These are phyloP conservation scores for Synanthedon vespiformis DNA, from an alignment of 2,888 invertebrate species.

Conservation along the genomic window DNA sequence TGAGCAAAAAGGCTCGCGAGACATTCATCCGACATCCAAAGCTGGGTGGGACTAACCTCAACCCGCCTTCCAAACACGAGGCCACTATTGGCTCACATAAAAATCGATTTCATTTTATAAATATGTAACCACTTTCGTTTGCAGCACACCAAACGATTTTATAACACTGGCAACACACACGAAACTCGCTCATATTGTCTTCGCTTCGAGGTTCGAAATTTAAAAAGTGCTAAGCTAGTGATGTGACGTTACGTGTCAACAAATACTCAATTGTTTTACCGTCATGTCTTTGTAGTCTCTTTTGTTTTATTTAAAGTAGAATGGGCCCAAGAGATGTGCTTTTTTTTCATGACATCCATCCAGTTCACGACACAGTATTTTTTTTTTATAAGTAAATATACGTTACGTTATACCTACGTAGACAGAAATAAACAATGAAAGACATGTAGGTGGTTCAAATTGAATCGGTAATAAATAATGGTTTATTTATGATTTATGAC, in stretches of 20 bases:
- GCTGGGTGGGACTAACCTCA: slow-evolving; percentile 29
- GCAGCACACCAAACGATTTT: slow-evolving; percentile 19
- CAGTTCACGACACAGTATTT: slow-evolving; percentile 28
- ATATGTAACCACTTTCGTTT: slow-evolving; percentile 65
- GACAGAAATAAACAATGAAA: slow-evolving; percentile 45
- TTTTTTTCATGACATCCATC: slow-evolving; percentile 32
- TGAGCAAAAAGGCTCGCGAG: slow-evolving; percentile 53
- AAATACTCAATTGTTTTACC: slow-evolving; percentile 61
- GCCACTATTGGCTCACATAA: slow-evolving; percentile 62
- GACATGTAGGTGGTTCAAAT: slow-evolving; percentile 53
- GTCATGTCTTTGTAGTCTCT: slow-evolving; percentile 63
- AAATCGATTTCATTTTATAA: slow-evolving; percentile 71
- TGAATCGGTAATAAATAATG: slow-evolving; percentile 65
- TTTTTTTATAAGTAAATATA: slow-evolving; percentile 26
- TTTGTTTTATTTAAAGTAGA: slow-evolving; percentile 67
- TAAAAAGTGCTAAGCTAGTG: slow-evolving; percentile 16
- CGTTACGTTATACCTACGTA: too few relatives aligned
- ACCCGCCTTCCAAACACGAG: slow-evolving; percentile 52
- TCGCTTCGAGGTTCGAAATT: slow-evolving; percentile 17
- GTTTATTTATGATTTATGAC: slow-evolving; percentile 57
- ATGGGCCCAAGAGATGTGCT: slow-evolving; percentile 45
- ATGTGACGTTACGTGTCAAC: slow-evolving; percentile 29
- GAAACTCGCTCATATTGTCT: slow-evolving; percentile 13
- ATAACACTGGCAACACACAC: slow-evolving; percentile 8
- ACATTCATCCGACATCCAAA: slow-evolving; percentile 53